A percentile compares a stretch with the other conserved stretches of the same genome.
Conservation (phyloP, 1,140 invertebrate species). For the Drosophila kikkawai region DNA sequence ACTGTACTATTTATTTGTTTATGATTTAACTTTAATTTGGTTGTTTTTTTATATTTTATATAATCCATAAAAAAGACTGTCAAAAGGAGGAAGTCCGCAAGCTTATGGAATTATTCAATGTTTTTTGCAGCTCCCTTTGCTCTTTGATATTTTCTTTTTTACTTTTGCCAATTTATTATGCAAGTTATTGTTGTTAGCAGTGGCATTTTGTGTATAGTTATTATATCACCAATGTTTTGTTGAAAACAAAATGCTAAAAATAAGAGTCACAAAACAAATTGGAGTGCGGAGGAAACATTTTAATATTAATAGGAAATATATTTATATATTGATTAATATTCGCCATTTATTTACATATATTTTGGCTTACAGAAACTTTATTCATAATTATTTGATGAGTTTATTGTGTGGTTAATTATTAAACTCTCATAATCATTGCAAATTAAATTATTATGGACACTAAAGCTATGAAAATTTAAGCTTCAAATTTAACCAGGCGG, state of each 20-base stretch:
- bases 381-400: not conserved
- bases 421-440: not conserved
- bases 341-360: not conserved
- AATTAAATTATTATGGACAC: not conserved
- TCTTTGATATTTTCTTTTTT: slow-evolving; percentile 22
- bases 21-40: slow-evolving; percentile 14
- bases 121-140: slow-evolving; percentile 13
- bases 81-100: slow-evolving; percentile 20
- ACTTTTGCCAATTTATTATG: slow-evolving; percentile 34
- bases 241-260: slow-evolving; percentile 18
- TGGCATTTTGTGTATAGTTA: slow-evolving; percentile 8
- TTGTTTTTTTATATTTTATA: slow-evolving; percentile 28
- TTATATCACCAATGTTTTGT: slow-evolving; percentile 27
- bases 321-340: not conserved
- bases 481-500: not conserved
- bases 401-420: not conserved
- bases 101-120: slow-evolving; percentile 43
- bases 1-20: slow-evolving; percentile 7
- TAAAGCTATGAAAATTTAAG: not conserved
- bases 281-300: slow-evolving; percentile 8
- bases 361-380: too few species aligned
- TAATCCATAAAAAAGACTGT: slow-evolving; percentile 16
- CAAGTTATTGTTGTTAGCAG: slow-evolving; percentile 23
- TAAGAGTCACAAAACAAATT: not conserved
- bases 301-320: not conserved